phyloP scores from a whole-genome alignment of 1,140 invertebrate genomes.

The Magallana gigas region DNA sequence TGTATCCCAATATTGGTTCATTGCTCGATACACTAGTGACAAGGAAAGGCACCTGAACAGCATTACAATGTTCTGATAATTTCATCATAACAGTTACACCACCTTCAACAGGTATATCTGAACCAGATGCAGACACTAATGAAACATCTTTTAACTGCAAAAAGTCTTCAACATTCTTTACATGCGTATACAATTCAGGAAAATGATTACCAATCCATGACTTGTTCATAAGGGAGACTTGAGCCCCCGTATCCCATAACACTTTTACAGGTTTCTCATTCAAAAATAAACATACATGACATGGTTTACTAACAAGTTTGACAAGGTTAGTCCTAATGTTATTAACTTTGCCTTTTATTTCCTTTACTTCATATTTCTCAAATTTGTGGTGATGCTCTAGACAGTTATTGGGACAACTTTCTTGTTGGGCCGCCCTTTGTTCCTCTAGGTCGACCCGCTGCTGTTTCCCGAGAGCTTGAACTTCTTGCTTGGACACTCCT shows the following conservation, averaged over 20 bases:
- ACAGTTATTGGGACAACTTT: background rate
- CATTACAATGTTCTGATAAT: slow-evolving; percentile 13
- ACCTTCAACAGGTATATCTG: background rate
- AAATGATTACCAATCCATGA: background rate
- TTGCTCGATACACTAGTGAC: background rate
- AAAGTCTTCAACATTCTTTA: slow-evolving; percentile 13
- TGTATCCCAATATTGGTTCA: slow-evolving; percentile 54
- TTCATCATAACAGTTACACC: slow-evolving; percentile 8
- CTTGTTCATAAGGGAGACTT: background rate
- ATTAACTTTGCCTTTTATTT: background rate
- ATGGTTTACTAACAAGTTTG: slow-evolving; percentile 5
- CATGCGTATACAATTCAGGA: background rate
- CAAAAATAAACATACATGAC: background rate
- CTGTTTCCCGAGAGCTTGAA: background rate
- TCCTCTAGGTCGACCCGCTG: slow-evolving; percentile 10
- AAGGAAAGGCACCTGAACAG: slow-evolving; percentile 54
- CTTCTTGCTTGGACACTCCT: background rate
- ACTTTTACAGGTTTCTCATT: background rate
- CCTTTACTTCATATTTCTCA: background rate
- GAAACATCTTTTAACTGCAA: background rate
- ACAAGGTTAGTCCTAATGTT: background rate
- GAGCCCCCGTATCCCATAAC: background rate
- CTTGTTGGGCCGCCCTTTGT: background rate
- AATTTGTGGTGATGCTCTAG: background rate
- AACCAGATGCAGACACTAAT: background rate